Base-by-base conservation (phyloP, 2,797 vertebrate species). In the Antennarius maculatus region DNA sequence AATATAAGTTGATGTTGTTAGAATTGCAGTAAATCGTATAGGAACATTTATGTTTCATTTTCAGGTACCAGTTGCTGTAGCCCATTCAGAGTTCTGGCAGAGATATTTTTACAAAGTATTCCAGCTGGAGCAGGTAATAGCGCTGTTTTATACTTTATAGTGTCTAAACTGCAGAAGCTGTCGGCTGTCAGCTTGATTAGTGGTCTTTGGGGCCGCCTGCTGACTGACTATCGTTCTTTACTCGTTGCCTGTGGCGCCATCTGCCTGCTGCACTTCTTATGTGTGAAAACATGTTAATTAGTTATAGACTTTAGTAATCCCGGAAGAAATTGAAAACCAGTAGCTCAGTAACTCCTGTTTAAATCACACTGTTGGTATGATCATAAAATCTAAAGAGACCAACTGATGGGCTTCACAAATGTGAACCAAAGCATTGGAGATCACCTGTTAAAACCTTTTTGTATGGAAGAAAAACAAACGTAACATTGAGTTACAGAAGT, bases 81-180 rank as follows among this genome's bases (percentile, higher is more conserved):
- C 97, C 61, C 98, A 99, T 80, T 90, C 93, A 0, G 98, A 99
- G 54, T 99, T 99, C 83, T 99, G 97, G 98, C 96, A 98, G 83
- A 94, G 97, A 11, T 99, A 99, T 91, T 99, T 99, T 91, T 99
- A 98, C 87, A 99, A 94, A 93, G 91, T 98, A 74, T 94, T 97
- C 89, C 95, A 97, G 74, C 81, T 99, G 87, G 94, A 97, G 80
- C 97, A 99, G 96, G 98, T 96, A 92, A 76, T 46, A 0, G 5
- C 16, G 3, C 12, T 0, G 0, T 67, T 46, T 67, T 16, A 13
- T 29, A 28, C 18, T 14, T 11, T 55, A 8, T 8, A 12, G 18
- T 39, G 48, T 34, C 2, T n/a, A 13, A 53, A 27, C 15, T 59
- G 7, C n/a, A 42, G 39, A 1, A 16, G 13, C 5, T 7, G 7